Base-by-base conservation (phyloP, 1,140 invertebrate species). In the Phortica variegata region DNA sequence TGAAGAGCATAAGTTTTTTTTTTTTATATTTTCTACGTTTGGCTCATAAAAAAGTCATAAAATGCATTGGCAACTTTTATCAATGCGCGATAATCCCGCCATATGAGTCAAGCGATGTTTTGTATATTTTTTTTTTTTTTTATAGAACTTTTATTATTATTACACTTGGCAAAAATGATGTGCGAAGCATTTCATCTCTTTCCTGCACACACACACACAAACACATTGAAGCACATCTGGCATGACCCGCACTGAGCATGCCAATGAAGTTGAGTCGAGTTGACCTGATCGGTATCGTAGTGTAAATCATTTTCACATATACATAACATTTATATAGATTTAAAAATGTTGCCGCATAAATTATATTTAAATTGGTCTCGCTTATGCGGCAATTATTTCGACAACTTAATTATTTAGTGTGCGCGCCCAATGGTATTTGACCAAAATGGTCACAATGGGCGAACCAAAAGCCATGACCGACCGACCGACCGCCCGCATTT, bases 11-110 rank as follows among this genome's bases (percentile, higher is more conserved):
- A 68, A 68, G 63, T 68, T 68, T 68, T 41, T 26, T n/a, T n/a
- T n/a, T n/a, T n/a, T n/a, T n/a, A n/a, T n/a, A n/a, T n/a, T n/a
- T n/a, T n/a, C n/a, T n/a, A n/a, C n/a, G 23, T 26, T 26, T 6
- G 49, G 68, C 60, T 68, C 63, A 61, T 68, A 68, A 68, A 68
- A 68, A 68, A 65, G 58, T 57, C 57, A 68, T 68, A 68, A 68
- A 68, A 68, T 68, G 63, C 63, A 68, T 68, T 68, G 51, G 31
- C 41, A 68, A 63, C 47, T 68, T 66, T 65, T 61, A 49, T 38
- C 19, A 31, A 40, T 41, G 18, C n/a, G 6, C 12, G 18, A 16
- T 17, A 26, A 32, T 16, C 20, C 15, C 12, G 16, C 38, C 38
- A 10, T 40, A 19, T 16, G 21, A 33, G 31, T 43, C 26, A 37